Base-by-base conservation (phyloP, 2,113 vertebrate genomes). In the Furnarius figulus region DNA sequence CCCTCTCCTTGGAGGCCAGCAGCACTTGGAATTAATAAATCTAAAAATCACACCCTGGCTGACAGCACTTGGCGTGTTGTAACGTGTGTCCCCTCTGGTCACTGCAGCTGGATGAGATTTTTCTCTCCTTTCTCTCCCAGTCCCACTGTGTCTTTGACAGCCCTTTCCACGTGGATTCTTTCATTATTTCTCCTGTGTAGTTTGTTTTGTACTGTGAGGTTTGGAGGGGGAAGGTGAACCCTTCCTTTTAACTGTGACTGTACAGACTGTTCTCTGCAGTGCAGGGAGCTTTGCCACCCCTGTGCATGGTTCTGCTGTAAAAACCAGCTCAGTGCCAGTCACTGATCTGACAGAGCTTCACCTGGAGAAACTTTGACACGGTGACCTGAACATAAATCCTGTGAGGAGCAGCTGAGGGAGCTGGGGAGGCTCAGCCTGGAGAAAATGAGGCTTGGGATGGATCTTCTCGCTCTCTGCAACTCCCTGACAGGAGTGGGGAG, bases 81-180 rank as follows among this genome's bases (percentile, higher is more conserved):
- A 53, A 7, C 19, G 46, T 23, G 56, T 76, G 92, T 97, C 87
- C 74, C 77, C 96, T 85, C 78, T 23, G 74, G 74, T 71, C 47
- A 19, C 80, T 67, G 14, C 77, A 66, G 66, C 87, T 75, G 91
- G 85, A 33, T 55, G 66, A 55, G 50, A n/a, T 56, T 89, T 66
- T 30, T 87, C 61, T 75, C 77, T 93, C 73, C 70, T 47, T 74
- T 74, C 58, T 68, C 87, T 67, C 65, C 40, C 21, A 1, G 24
- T 61, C 37, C 61, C 62, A 8, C 56, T 21, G 52, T 12, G 40
- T 10, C 44, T 85, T 23, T 91, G 87, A 59, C 66, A 82, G 67
- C 27, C 16, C 44, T 71, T 80, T 42, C 30, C 63, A 22, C 10
- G 3, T 18, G 42, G 89, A 24, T 6, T 5, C 61, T 63, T 63